Conservation (phyloP, 2,797 vertebrate species). For the Capromys pilorides region DNA sequence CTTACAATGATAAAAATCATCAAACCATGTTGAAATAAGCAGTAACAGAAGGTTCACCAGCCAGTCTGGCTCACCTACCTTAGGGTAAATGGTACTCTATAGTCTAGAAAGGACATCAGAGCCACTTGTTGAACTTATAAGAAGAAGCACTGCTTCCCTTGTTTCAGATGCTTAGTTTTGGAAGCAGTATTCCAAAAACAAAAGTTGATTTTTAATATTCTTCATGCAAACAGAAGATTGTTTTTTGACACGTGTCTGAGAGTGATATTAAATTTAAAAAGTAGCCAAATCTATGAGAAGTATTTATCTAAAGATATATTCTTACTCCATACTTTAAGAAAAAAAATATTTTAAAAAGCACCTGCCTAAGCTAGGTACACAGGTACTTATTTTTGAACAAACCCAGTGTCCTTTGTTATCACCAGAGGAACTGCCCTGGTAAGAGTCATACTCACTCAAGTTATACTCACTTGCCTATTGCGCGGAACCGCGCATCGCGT, state of each 20-base stretch:
- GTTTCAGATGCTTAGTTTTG: neutral
- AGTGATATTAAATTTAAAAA: neutral
- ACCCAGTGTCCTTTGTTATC: neutral
- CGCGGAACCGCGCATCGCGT: neutral
- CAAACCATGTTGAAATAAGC: neutral
- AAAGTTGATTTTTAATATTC: neutral
- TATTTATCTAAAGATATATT: neutral
- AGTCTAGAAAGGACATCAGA: neutral
- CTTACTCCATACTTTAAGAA: neutral
- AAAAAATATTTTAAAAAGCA: neutral
- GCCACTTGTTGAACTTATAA: neutral
- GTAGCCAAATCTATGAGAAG: neutral
- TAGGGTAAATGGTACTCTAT: neutral
- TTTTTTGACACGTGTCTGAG: neutral
- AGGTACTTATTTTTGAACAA: neutral
- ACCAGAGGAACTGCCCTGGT: neutral
- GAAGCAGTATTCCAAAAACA: neutral
- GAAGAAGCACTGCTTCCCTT: fast-evolving
- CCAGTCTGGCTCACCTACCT: neutral
- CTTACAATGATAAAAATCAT: neutral
- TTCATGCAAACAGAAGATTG: neutral
- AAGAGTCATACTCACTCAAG: neutral
- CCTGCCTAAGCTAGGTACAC: neutral
- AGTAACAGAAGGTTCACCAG: neutral
- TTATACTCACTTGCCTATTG: neutral